phyloP scores from a whole-genome alignment of 2,797 vertebrate genomes.

The Channa striata region DNA sequence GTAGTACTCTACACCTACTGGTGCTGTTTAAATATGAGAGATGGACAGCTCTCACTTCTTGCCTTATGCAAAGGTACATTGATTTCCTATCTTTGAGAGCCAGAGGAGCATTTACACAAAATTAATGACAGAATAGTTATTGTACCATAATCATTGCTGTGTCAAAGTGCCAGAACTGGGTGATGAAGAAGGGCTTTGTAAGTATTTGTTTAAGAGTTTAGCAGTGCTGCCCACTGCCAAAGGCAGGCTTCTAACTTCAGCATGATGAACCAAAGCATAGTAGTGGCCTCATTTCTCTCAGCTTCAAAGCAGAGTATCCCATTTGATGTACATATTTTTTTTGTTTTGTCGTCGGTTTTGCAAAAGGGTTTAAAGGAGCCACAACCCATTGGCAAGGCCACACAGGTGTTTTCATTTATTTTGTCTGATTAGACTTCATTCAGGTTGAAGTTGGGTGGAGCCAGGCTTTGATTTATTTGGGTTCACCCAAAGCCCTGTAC shows the following conservation, averaged over 20 bases:
- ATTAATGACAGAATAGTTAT: constrained; percentile 72
- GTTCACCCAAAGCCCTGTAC: constrained; percentile 2
- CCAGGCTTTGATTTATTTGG: background rate
- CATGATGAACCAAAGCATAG: constrained; percentile 30
- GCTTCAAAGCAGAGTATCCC: constrained; percentile 27
- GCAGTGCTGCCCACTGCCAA: constrained; percentile 25
- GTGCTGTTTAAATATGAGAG: constrained; percentile 42
- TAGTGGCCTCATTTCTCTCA: constrained; percentile 15
- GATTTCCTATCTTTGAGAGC: constrained; percentile 64
- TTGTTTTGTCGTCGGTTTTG: constrained; percentile 2
- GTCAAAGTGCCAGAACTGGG: constrained; percentile 48
- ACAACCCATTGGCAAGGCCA: background rate
- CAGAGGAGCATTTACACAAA: constrained; percentile 41
- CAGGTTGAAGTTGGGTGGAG: constrained; percentile 5
- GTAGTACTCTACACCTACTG: too few relatives aligned
- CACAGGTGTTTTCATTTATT: constrained; percentile 36
- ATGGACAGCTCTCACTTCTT: constrained; percentile 60
- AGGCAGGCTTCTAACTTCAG: constrained; percentile 38
- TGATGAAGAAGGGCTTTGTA: constrained; percentile 53
- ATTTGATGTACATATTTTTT: constrained; percentile 12
- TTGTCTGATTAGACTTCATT: constrained; percentile 17
- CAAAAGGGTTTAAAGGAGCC: constrained; percentile 9
- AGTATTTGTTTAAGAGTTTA: constrained; percentile 54
- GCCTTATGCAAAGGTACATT: constrained; percentile 59
- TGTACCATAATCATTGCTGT: constrained; percentile 52